Conservation (phyloP, 2,113 vertebrate genomes). For the Myrmecophaga tridactyla region DNA sequence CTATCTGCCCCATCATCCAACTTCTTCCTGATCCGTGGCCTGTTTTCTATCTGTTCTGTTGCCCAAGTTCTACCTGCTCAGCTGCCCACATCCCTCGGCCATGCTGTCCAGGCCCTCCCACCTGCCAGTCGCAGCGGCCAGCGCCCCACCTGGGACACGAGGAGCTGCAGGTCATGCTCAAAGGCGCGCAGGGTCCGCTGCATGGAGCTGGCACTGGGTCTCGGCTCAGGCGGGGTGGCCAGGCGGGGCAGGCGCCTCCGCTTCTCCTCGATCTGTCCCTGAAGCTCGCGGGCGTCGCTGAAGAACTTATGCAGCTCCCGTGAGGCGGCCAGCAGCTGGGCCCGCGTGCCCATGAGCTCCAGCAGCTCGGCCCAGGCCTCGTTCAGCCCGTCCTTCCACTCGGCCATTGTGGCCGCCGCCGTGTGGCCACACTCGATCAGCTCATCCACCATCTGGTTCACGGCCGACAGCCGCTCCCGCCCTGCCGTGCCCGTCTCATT, state of each 20-base stretch:
- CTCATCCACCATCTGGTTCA: constrained; percentile 98
- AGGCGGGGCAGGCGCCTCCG: constrained; percentile 90
- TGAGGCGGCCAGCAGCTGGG: constrained; percentile 94
- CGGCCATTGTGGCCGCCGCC: constrained; percentile 93
- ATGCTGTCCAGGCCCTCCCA: not conserved
- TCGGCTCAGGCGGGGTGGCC: constrained; percentile 82
- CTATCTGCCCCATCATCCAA: not conserved
- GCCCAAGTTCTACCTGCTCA: not conserved
- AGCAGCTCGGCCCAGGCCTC: constrained; percentile 97
- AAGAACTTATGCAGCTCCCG: constrained; percentile 97
- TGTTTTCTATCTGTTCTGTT: not conserved
- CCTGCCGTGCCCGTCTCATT: constrained; percentile 91
- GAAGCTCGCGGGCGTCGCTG: constrained; percentile 91
- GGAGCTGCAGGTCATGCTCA: constrained; percentile 94
- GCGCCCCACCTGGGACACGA: constrained; percentile 89
- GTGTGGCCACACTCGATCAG: constrained; percentile 95
- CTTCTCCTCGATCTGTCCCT: constrained; percentile 94
- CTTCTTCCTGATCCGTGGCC: not conserved
- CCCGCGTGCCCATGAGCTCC: constrained; percentile 95
- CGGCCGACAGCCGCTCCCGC: constrained; percentile 91
- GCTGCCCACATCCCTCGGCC: not conserved
- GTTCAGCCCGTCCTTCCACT: constrained; percentile 97
- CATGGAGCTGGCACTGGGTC: constrained; percentile 87
- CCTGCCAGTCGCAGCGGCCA: fast-evolving
- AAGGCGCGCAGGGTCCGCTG: constrained; percentile 92